These are phyloP conservation scores for Papilio elwesi DNA, from an alignment of 2,888 invertebrate genomes.

Conservation along the genomic window DNA sequence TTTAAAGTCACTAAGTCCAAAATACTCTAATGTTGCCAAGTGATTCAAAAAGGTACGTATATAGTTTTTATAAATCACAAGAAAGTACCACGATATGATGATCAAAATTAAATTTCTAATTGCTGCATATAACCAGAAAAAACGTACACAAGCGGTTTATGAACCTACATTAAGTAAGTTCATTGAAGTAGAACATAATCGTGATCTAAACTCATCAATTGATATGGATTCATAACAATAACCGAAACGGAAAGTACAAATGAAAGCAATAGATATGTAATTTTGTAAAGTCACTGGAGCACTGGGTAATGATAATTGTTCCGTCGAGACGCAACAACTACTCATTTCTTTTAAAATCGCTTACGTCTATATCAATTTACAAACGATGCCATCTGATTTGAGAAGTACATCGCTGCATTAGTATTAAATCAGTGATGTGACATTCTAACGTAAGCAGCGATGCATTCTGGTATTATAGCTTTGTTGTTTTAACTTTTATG, in stretches of 20 bases:
- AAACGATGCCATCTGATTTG: constrained; percentile 32
- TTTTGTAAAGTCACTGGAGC: constrained; percentile 78
- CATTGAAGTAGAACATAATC: background rate
- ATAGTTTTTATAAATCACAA: no score
- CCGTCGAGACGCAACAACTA: constrained; percentile 61
- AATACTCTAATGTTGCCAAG: no score
- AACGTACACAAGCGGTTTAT: background rate
- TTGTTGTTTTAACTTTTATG: constrained; percentile 31
- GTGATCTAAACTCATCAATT: constrained; percentile 22
- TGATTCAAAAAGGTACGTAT: no score
- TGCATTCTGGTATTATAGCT: constrained; percentile 26
- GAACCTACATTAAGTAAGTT: background rate
- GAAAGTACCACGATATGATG: no score
- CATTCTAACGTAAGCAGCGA: constrained; percentile 42
- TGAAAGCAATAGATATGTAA: constrained; percentile 67
- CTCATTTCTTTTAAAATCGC: constrained; percentile 55
- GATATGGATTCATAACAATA: constrained; percentile 52
- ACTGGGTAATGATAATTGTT: constrained; percentile 75
- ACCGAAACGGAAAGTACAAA: constrained; percentile 75
- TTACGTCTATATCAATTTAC: constrained; percentile 44
- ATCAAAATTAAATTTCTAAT: no score
- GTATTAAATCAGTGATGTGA: constrained; percentile 6
- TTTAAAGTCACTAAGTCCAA: no score
- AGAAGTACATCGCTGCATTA: constrained; percentile 51
- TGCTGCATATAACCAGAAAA: background rate